Base-by-base conservation (phyloP, 2,888 invertebrate species). In the Torymus texanus region DNA sequence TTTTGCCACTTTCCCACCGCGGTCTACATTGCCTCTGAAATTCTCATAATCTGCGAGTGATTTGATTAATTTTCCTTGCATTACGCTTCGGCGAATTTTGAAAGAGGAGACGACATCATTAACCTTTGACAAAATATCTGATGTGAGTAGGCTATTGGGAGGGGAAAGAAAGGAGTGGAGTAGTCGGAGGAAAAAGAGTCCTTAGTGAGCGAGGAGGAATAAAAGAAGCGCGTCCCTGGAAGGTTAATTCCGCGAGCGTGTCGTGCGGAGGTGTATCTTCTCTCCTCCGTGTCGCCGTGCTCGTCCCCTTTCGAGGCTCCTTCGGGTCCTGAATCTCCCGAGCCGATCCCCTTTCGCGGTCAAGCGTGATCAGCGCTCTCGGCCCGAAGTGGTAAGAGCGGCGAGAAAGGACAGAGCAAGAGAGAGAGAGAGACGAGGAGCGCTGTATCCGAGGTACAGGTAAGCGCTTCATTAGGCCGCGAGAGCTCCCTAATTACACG, bases 381-480 rank as follows among this genome's bases (percentile, higher is more conserved):
- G 72, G 84, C 82, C 75, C 83, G 84, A 86, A 85, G 83, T 85
- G 84, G 82, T 82, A 83, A 84, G 83, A 84, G 84, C 66, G 79
- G 83, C 82, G 70, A 84, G 82, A 77, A 81, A 56, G 14, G n/a
- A n/a, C n/a, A n/a, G 29, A 0, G 18, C 12, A 8, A 50, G 13
- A 55, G 53, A 16, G 12, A 63, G 24, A n/a, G 41, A 13, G 16
- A 70, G 10, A 8, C 41, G 41, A 5, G 41, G 8, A 1, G 41
- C 41, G 41, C 5, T 16, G 86, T 86, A 87, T 86, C 85, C 86
- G 86, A 88, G 88, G 87, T 88, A n/a, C n/a, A 87, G 88, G 88
- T 89, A 90, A 90, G 90, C 89, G 89, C 90, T 90, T 90, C 90
- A 90, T 90, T 90, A 90, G 89, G 87, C 88, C 89, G 89, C 89